Conservation (phyloP, 1,140 invertebrate species). For the Planococcus citri region DNA sequence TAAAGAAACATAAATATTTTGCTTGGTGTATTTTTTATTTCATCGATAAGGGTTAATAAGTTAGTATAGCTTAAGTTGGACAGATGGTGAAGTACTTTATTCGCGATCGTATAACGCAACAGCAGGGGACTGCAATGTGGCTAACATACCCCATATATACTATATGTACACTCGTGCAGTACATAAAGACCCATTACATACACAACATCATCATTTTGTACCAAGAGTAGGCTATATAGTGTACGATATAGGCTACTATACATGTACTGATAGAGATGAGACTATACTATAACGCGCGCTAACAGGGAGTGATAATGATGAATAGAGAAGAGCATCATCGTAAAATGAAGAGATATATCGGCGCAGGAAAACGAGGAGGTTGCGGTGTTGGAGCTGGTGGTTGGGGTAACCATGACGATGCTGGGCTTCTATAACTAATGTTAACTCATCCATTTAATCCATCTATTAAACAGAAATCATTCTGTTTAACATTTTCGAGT, state of each 20-base stretch:
- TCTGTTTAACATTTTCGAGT: constrained; percentile 9
- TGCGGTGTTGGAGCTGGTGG: neutral
- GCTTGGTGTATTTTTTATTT: constrained; percentile 14
- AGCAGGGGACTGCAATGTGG: neutral
- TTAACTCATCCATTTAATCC: constrained; percentile 20
- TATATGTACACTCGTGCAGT: too few species aligned
- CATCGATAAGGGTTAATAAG: constrained; percentile 1
- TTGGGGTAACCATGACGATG: constrained; percentile 13
- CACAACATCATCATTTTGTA: too few species aligned
- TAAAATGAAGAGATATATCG: neutral
- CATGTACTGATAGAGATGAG: neutral
- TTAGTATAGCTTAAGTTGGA: constrained; percentile 12
- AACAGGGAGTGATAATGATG: constrained; percentile 16
- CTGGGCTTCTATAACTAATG: constrained; percentile 10
- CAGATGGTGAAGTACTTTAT: constrained; percentile 19
- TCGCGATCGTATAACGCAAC: neutral
- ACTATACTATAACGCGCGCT: neutral
- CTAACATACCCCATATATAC: too few species aligned
- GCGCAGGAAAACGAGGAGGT: neutral
- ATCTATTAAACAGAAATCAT: constrained; percentile 18
- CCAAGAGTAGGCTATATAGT: too few species aligned
- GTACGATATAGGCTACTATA: too few species aligned
- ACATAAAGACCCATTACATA: too few species aligned
- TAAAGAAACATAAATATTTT: constrained; percentile 19
- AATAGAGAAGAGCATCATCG: neutral